phyloP scores from a whole-genome alignment of 2,888 invertebrate species.

The Eudasyphora cyanicolor region DNA sequence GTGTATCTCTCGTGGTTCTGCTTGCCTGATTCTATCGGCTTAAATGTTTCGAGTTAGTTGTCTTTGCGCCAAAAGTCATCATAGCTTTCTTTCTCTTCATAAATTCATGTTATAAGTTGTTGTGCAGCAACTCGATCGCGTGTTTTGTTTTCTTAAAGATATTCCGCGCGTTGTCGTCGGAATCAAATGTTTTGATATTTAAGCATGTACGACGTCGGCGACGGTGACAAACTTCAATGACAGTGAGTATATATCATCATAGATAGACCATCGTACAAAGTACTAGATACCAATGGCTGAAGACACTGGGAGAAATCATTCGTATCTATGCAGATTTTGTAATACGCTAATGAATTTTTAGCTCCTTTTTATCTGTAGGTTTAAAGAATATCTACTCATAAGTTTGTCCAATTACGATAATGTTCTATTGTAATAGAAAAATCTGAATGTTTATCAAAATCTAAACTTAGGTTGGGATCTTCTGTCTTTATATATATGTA shows the following conservation, averaged over 20 bases:
- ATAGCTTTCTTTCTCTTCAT: constrained; percentile 52
- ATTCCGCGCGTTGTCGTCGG: not conserved
- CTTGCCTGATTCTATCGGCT: not conserved
- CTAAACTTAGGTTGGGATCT: too few relatives aligned
- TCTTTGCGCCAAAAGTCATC: constrained; percentile 37
- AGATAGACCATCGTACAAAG: too few relatives aligned
- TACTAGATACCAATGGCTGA: not conserved
- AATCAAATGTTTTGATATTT: not conserved
- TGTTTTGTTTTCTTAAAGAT: not conserved
- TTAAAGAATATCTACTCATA: too few relatives aligned
- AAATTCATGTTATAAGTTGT: not conserved
- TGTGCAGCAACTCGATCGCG: not conserved
- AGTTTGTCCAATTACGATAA: too few relatives aligned
- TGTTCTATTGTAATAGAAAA: too few relatives aligned
- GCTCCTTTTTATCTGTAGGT: too few relatives aligned
- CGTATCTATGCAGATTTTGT: too few relatives aligned
- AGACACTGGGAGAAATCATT: too few relatives aligned
- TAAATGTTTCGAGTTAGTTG: not conserved
- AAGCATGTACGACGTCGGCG: not conserved
- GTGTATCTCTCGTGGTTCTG: not conserved
- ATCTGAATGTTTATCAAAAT: too few relatives aligned
- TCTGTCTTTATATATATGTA: too few relatives aligned
- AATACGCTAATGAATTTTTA: too few relatives aligned
- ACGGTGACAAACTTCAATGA: not conserved
- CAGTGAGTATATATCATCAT: not conserved